These are phyloP conservation scores for Nerophis ophidion DNA, from an alignment of 2,113 vertebrate genomes.

Conservation along the genomic window DNA sequence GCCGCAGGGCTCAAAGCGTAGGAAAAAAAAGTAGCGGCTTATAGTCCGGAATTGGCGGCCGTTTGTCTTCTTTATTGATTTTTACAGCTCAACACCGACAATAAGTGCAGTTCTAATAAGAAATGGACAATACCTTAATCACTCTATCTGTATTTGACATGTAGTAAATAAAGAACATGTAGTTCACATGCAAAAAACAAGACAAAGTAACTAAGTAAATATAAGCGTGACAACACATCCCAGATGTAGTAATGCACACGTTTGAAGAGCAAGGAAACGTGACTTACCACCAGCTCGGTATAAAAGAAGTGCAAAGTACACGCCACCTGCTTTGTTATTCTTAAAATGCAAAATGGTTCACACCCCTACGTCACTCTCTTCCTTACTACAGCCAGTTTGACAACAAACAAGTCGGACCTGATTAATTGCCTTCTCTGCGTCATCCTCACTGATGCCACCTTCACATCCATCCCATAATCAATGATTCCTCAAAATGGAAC, in stretches of 20 bases:
- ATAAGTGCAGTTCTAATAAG: too few species aligned
- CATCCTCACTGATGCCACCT: neutral
- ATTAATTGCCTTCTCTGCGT: neutral
- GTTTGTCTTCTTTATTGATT: constrained; percentile 6
- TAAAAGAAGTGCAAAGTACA: neutral
- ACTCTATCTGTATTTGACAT: too few species aligned
- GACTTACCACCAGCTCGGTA: neutral
- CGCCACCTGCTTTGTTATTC: neutral
- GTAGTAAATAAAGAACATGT: too few species aligned
- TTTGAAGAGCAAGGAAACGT: too few species aligned
- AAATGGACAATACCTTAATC: too few species aligned
- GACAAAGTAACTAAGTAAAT: neutral
- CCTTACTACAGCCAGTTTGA: neutral
- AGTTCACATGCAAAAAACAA: neutral
- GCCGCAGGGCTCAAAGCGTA: too few species aligned
- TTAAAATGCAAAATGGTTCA: neutral
- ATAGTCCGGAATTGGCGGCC: neutral
- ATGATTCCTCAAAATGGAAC: too few species aligned
- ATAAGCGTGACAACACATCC: neutral
- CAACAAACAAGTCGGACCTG: neutral
- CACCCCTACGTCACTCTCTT: neutral
- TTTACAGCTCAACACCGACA: neutral
- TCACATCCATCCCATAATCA: neutral
- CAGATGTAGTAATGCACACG: neutral
- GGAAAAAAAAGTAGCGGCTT: too few species aligned